A percentile compares a stretch with the other conserved stretches of the same genome.
phyloP scores from a whole-genome alignment of 2,888 invertebrate genomes.

The Diaperis boleti region DNA sequence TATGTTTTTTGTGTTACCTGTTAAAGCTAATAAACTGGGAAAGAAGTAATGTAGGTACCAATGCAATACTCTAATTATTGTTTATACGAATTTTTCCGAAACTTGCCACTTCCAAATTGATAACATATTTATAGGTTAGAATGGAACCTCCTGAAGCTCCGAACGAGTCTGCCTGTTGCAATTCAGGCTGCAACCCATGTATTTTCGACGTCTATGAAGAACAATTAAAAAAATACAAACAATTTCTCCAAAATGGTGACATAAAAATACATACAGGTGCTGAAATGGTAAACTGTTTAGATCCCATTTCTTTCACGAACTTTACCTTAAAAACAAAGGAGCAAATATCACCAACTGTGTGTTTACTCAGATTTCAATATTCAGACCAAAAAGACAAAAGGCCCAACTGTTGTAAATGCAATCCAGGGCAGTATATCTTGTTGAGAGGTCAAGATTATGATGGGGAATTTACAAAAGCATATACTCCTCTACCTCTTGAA shows the following conservation, averaged over 20 bases:
- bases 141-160: constrained; percentile 73
- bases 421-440: constrained; percentile 69
- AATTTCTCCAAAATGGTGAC: constrained; percentile 23
- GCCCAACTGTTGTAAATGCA: constrained; percentile 49
- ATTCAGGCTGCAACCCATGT: constrained; percentile 79
- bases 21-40: too few species aligned
- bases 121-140: constrained; percentile 9
- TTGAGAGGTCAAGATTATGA: constrained; percentile 55
- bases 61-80: too few species aligned
- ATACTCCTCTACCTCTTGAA: constrained; percentile 67
- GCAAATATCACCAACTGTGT: constrained; percentile 48
- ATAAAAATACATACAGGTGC: not conserved
- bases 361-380: constrained; percentile 61
- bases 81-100: too few species aligned
- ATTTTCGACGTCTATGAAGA: constrained; percentile 78
- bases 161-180: constrained; percentile 76
- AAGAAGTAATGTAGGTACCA: too few species aligned
- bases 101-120: too few species aligned
- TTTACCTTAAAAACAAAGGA: constrained; percentile 58
- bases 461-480: constrained; percentile 66
- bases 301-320: constrained; percentile 54
- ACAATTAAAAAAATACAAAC: constrained; percentile 68
- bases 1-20: too few species aligned
- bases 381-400: constrained; percentile 9
- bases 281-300: constrained; percentile 56